Evolutionary conservation across 2,797 vertebrate species (phyloP).

Genomic region (Holocentrus rufus): DNA sequence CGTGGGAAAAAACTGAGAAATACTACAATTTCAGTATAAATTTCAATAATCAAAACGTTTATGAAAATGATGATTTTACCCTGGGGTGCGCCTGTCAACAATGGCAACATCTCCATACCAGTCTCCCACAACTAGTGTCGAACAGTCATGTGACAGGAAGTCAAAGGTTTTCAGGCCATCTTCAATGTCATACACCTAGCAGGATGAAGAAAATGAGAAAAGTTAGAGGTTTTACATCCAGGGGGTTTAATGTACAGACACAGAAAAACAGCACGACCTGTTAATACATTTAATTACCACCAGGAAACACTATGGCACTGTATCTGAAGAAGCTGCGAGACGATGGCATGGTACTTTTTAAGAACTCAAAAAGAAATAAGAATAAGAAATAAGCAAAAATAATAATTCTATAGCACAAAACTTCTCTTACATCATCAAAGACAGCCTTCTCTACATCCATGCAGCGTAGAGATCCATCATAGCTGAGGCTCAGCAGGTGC

Average conservation of each 20-base stretch:
- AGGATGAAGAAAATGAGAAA: not conserved
- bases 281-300: too few species aligned
- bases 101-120: conserved; percentile 80
- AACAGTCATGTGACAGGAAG: conserved; percentile 83
- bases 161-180: conserved; percentile 84
- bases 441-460: conserved; percentile 85
- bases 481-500: conserved; percentile 87
- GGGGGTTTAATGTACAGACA: too few species aligned
- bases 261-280: too few species aligned
- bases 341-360: too few species aligned
- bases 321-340: too few species aligned
- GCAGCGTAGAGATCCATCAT: conserved; percentile 84
- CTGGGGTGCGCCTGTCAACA: conserved; percentile 85
- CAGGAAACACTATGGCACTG: too few species aligned
- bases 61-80: conserved; percentile 56
- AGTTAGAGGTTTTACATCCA: too few species aligned
- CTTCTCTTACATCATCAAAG: conserved; percentile 87
- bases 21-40: too few species aligned
- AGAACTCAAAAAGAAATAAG: too few species aligned
- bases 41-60: too few species aligned
- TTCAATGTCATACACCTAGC: conserved; percentile 84
- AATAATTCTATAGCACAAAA: not conserved
- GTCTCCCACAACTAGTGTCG: conserved; percentile 80
- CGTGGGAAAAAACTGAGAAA: not conserved
- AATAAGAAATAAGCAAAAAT: too few species aligned